Percentiles rank a stretch among this genome's conserved stretches.
phyloP scores from a whole-genome alignment of 2,888 invertebrate species.

The Lissocephala sabroskyi region DNA sequence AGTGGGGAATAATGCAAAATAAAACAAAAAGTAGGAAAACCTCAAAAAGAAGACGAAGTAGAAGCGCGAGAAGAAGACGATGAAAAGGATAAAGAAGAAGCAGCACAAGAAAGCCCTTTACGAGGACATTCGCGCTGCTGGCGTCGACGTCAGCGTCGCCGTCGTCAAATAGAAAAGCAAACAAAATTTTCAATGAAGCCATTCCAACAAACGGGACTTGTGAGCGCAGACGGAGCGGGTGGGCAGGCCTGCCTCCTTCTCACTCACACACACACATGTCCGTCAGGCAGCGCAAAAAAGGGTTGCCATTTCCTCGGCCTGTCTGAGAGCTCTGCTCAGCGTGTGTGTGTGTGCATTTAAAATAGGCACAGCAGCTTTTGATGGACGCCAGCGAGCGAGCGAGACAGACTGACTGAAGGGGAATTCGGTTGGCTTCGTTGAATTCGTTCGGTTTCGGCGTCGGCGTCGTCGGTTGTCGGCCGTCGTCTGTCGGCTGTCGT shows the following conservation, averaged over 20 bases:
- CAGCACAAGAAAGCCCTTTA: no score
- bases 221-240: not conserved
- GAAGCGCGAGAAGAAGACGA: conserved; percentile 30
- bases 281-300: conserved; percentile 22
- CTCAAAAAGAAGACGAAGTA: conserved; percentile 26
- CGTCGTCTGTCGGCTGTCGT: conserved; percentile 14
- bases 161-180: conserved; percentile 63
- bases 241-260: not conserved
- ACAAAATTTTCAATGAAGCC: conserved; percentile 65
- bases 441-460: no score
- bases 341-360: conserved; percentile 11
- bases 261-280: not conserved
- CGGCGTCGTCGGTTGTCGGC: no score
- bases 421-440: no score
- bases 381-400: not conserved
- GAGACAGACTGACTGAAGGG: no score
- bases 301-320: conserved; percentile 31
- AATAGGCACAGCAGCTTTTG: conserved; percentile 4
- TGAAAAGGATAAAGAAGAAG: conserved; percentile 28
- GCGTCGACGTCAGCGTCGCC: no score
- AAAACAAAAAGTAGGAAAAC: conserved; percentile 39
- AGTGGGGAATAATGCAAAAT: conserved; percentile 63
- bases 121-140: conserved; percentile 12
- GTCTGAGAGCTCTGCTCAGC: conserved; percentile 14
- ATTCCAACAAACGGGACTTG: conserved; percentile 35